A percentile compares a stretch with the other conserved stretches of the same genome.
Evolutionary conservation across 1,140 invertebrate species (phyloP).

Genomic region (Drosophila leontia): DNA sequence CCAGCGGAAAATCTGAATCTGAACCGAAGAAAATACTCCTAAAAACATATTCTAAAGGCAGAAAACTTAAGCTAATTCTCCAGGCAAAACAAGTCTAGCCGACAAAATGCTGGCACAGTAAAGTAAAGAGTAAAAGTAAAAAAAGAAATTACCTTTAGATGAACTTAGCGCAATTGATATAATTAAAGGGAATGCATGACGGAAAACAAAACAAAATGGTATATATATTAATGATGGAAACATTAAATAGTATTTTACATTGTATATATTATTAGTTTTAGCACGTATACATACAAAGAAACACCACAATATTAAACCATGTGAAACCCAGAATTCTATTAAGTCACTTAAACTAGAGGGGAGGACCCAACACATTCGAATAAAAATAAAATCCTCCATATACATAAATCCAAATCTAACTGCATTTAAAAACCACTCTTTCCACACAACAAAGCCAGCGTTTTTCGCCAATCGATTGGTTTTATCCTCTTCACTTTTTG

Average conservation of each 20-base stretch:
- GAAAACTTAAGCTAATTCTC: slow-evolving; percentile 61
- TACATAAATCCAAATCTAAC: slow-evolving; percentile 39
- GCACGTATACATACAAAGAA: slow-evolving; percentile 70
- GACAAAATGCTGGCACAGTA: slow-evolving; percentile 17
- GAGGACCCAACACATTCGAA: slow-evolving; percentile 5
- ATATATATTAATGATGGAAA: slow-evolving; percentile 53
- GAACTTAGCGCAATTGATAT: slow-evolving; percentile 85
- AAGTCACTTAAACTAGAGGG: slow-evolving; percentile 67
- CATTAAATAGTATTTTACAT: slow-evolving; percentile 73
- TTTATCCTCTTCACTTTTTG: slow-evolving; percentile 16
- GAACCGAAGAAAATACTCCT: slow-evolving; percentile 62
- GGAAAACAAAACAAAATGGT: slow-evolving; percentile 16
- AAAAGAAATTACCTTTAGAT: slow-evolving; percentile 79
- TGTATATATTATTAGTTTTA: slow-evolving; percentile 84
- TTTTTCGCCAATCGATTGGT: slow-evolving; percentile 10
- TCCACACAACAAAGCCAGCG: slow-evolving; percentile 23
- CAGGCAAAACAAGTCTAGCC: slow-evolving; percentile 39
- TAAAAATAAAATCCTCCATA: slow-evolving; percentile 44
- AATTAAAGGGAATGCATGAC: slow-evolving; percentile 70
- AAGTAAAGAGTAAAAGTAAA: slow-evolving; percentile 35
- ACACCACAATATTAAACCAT: slow-evolving; percentile 54
- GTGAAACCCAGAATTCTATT: slow-evolving; percentile 64
- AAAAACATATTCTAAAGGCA: slow-evolving; percentile 76
- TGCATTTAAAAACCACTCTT: slow-evolving; percentile 48
- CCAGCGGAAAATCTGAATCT: slow-evolving; percentile 13